Evolutionary conservation across 2,113 vertebrate species (phyloP).

Genomic region (Triplophysa dalaica): DNA sequence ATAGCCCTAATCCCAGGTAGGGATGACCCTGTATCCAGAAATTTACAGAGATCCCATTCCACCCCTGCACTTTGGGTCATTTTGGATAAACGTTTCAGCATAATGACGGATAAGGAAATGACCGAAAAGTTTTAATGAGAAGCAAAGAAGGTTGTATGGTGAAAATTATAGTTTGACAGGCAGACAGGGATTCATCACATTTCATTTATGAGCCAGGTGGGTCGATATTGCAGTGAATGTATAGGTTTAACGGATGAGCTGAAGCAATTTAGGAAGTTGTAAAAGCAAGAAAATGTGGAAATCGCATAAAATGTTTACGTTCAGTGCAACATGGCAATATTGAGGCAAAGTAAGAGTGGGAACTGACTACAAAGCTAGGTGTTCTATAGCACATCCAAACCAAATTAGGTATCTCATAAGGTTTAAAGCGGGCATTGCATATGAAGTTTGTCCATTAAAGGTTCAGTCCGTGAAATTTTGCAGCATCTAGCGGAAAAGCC

Average conservation of each 20-base stretch:
- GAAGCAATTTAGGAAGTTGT: constrained; percentile 2
- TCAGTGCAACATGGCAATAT: too few relatives aligned
- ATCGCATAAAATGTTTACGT: background rate
- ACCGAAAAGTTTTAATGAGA: background rate
- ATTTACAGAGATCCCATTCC: background rate
- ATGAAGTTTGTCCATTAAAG: too few relatives aligned
- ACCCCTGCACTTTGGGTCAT: background rate
- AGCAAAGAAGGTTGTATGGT: background rate
- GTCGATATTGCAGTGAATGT: background rate
- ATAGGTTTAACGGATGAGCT: background rate
- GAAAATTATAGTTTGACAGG: constrained; percentile 7
- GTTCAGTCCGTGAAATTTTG: too few relatives aligned
- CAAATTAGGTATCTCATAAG: too few relatives aligned
- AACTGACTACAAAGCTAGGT: too few relatives aligned
- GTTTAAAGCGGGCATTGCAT: too few relatives aligned
- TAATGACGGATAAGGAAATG: background rate
- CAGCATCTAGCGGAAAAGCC: too few relatives aligned
- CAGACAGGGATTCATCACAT: background rate
- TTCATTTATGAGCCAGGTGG: constrained; percentile 11
- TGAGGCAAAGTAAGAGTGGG: too few relatives aligned
- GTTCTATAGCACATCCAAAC: too few relatives aligned
- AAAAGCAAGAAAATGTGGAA: background rate
- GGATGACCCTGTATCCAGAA: background rate
- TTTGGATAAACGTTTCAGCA: background rate
- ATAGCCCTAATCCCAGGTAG: background rate